Base-by-base conservation (phyloP, 2,113 vertebrate species). In the Girardinichthys multiradiatus region DNA sequence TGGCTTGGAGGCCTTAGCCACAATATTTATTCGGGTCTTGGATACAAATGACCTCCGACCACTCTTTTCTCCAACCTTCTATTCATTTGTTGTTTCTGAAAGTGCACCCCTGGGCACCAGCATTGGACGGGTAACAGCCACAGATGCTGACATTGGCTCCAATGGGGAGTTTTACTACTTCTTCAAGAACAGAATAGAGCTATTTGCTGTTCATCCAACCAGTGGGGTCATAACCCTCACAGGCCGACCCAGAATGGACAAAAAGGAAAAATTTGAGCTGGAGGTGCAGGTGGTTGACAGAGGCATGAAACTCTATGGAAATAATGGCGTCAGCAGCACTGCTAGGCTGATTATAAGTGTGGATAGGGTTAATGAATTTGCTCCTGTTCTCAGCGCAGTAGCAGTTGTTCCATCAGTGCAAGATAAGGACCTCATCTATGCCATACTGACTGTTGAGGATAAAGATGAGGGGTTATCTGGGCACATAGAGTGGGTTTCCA, bases 131-230 rank as follows among this genome's bases (percentile, higher is more conserved):
- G 97, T 99, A 66, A 98, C 96, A 0, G 98, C 98, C 15, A 99
- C 97, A 6, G 98, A 99, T 65, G 98, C 98, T 0, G 98, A 99
- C 62, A 92, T 97, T 28, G 98, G 97, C 75, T 96, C 96, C 72
- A 99, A 99, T 12, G 98, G 97, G 29, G 95, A 99, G 90, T 97
- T 99, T 90, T 99, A 99, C 92, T 99, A 99, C 83, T 98, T 97
- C 86, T 97, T 99, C 82, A 96, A 95, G 89, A 96, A 91, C 76
- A 95, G 93, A 88, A 94, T 96, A 54, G 95, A 97, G 26, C 94
- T 96, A 26, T 99, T 99, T 88, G 96, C 97, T 13, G 95, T 99
- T 76, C 98, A 99, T 82, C 98, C 98, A 13, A 98, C 97, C 0
- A 99, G 96, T 14, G 98, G 97, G 2, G 92, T 98, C 39, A 93